phyloP scores from a whole-genome alignment of 2,888 invertebrate species.

The Cantharis rufa region DNA sequence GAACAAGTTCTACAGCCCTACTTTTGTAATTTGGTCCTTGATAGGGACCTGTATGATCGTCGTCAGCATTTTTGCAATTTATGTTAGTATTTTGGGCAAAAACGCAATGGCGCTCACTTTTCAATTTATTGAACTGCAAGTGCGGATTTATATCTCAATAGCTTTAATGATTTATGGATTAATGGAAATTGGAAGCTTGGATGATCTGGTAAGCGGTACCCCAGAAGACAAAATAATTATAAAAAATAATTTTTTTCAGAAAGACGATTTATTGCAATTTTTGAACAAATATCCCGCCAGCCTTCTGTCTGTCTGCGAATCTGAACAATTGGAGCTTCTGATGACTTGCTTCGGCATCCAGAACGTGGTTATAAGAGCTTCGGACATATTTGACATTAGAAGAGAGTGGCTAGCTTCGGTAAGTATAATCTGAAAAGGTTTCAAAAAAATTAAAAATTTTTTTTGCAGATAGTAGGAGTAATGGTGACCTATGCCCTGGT shows the following conservation, averaged over 20 bases:
- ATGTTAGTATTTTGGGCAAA: background rate
- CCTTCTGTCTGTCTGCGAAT: background rate
- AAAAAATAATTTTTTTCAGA: background rate
- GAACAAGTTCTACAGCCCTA: background rate
- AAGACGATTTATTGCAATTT: background rate
- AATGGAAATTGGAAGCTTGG: background rate
- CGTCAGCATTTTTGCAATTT: background rate
- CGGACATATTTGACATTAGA: constrained; percentile 2
- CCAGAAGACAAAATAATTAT: too few relatives aligned
- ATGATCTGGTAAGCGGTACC: background rate
- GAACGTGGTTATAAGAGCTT: background rate
- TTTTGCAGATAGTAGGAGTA: background rate
- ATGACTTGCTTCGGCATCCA: background rate
- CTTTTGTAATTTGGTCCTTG: background rate
- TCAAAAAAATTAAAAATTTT: too few relatives aligned
- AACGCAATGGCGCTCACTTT: background rate
- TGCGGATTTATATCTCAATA: background rate
- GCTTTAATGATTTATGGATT: background rate
- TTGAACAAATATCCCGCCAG: background rate
- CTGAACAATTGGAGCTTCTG: background rate
- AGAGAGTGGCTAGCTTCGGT: constrained; percentile 2
- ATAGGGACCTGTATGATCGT: background rate
- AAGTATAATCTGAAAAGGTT: background rate
- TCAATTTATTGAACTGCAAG: background rate
- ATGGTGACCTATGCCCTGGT: background rate